Conservation (phyloP, 2,113 vertebrate genomes). For the Saguinus midas region DNA sequence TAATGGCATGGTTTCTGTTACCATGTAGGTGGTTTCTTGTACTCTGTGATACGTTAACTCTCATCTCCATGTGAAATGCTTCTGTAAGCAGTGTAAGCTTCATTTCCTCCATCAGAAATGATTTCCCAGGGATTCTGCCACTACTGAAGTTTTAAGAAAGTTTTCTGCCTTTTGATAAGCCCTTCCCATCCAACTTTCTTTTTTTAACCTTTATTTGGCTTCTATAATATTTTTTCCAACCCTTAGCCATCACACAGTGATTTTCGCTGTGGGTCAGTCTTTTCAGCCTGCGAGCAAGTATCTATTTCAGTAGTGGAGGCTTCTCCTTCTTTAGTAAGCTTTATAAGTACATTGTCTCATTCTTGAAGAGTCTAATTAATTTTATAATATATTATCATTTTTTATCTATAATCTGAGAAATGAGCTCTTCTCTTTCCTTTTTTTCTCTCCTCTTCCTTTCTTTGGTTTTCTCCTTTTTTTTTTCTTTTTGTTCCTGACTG, state of each 20-base stretch:
- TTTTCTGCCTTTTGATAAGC: not conserved
- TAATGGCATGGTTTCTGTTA: not conserved
- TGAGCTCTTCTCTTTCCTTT: not conserved
- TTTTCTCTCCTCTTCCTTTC: no score
- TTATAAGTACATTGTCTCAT: not conserved
- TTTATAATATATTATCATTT: not conserved
- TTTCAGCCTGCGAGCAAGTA: not conserved
- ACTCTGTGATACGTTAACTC: not conserved
- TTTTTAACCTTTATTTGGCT: not conserved
- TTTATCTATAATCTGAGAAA: not conserved
- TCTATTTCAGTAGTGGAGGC: not conserved
- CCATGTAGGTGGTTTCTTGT: not conserved
- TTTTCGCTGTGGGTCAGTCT: not conserved
- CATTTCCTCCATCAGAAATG: not conserved
- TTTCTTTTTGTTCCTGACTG: not conserved
- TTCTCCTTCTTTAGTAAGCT: not conserved
- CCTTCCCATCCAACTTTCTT: not conserved
- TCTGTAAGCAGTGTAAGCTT: not conserved
- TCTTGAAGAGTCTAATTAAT: not conserved
- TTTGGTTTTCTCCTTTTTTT: not conserved
- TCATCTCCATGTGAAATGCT: not conserved
- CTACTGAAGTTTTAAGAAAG: not conserved
- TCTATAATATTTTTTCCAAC: not conserved
- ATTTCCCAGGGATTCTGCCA: not conserved
- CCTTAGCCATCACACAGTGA: accelerated